Base-by-base conservation (phyloP, 2,888 invertebrate species). In the Thereva unica region DNA sequence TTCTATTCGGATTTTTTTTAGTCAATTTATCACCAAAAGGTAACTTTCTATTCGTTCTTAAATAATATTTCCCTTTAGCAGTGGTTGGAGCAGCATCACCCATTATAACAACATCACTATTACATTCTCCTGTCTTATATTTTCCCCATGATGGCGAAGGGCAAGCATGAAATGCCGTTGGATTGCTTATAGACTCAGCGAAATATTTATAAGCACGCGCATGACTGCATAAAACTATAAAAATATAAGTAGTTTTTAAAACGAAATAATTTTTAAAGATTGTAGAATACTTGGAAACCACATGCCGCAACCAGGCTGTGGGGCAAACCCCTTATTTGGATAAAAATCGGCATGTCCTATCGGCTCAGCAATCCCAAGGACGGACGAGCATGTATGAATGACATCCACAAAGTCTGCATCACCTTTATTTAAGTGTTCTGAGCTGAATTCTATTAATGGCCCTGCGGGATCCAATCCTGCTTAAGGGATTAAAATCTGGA, bases 331-430 rank as follows among this genome's bases (percentile, higher is more conserved):
- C 9, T 85, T 85, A 75, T 91, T 91, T 0, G 91, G 91, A 79
- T 88, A 91, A 75, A 90, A 91, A 77, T 91, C 91, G 0, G 77
- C 87, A 74, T 89, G 85, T 0, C 91, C 91, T 12, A 88, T 82
- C 4, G 89, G 77, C 23, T 75, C 77, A 4, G 75, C 73, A 64
- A 78, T 79, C 0, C 90, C 90, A 41, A 86, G 81, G 50, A 86
- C 80, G 0, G 90, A 90, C 0, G 85, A 86, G 72, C 87, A 87
- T 1, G 89, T 89, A 74, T 92, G 91, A 63, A 91, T 87, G 1
- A 91, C 84, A 75, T 91, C 91, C 47, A 89, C 91, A 74, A 90
- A 91, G 34, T 83, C 78, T 0, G 90, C 91, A 76, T 91, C 90
- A 3, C 82, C 84, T 41, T 79, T 78, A 71, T 89, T 89, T 55